phyloP scores from a whole-genome alignment of 2,888 invertebrate genomes.

The Sphinx pinastri region DNA sequence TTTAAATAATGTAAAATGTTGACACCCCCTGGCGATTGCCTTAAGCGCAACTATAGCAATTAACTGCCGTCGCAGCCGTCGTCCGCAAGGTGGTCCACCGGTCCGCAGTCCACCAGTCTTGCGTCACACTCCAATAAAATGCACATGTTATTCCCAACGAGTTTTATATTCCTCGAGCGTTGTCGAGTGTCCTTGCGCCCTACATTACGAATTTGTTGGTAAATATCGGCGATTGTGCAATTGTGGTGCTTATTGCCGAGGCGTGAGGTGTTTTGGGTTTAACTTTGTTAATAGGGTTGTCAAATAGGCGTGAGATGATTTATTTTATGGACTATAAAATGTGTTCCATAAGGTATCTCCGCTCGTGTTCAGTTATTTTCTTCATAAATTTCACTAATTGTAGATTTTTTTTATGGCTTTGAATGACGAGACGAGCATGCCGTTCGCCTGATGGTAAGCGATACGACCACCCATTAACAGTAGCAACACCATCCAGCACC shows the following conservation, averaged over 20 bases:
- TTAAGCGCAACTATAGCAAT: conserved; percentile 40
- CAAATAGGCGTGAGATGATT: no score
- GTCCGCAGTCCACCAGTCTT: conserved; percentile 4
- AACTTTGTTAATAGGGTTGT: no score
- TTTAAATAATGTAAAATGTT: background rate
- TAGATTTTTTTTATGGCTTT: no score
- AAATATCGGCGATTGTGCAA: background rate
- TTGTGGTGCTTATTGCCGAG: background rate
- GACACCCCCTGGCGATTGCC: conserved; percentile 24
- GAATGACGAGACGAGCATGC: no score
- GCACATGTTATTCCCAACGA: background rate
- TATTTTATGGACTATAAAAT: no score
- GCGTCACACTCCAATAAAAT: conserved; percentile 1
- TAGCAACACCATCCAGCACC: no score
- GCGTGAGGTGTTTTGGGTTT: no score
- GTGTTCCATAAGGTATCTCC: no score
- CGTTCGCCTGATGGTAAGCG: no score
- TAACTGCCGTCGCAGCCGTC: conserved; percentile 34
- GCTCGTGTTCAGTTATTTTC: no score
- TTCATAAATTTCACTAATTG: no score
- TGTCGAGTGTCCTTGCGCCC: conserved; percentile 3
- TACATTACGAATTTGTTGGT: background rate
- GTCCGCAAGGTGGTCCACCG: conserved; percentile 4
- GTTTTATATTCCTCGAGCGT: conserved; percentile 6
- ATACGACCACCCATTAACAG: no score